A percentile compares a stretch with the other conserved stretches of the same genome.
phyloP scores from a whole-genome alignment of 2,797 vertebrate genomes.

The Gallinago nigripennis region DNA sequence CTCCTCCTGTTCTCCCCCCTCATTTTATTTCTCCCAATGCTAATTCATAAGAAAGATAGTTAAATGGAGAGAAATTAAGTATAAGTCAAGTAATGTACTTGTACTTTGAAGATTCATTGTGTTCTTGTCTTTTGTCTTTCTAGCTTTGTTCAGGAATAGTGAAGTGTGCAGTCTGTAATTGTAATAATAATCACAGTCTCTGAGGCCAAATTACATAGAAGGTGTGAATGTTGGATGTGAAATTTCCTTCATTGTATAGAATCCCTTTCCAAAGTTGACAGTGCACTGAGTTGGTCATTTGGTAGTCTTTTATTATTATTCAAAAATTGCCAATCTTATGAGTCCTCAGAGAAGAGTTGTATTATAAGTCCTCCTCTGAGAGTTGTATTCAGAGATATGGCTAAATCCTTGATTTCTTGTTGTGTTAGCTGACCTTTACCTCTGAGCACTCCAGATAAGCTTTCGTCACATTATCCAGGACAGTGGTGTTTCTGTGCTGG shows the following conservation, averaged over 20 bases:
- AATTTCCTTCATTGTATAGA: background rate
- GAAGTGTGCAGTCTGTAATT: background rate
- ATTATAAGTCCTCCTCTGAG: background rate
- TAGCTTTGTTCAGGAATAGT: background rate
- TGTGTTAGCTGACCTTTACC: background rate
- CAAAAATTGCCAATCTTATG: background rate
- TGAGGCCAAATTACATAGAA: background rate
- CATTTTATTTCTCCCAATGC: background rate
- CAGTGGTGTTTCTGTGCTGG: background rate
- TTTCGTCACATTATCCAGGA: background rate
- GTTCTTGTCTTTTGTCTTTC: background rate
- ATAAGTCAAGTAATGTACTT: background rate
- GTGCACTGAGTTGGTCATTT: background rate
- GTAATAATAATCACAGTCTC: background rate
- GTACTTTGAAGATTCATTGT: background rate
- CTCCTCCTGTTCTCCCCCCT: background rate
- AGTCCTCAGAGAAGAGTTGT: background rate
- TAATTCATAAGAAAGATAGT: background rate
- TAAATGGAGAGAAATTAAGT: background rate
- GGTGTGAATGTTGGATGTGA: background rate
- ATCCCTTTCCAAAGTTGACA: background rate
- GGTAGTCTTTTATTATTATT: background rate
- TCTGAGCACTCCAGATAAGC: background rate
- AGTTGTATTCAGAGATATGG: background rate
- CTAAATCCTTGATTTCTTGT: background rate